These are phyloP conservation scores for Brachionus sp. DNA, from an alignment of 1,140 invertebrate species.

Conservation along the genomic window DNA sequence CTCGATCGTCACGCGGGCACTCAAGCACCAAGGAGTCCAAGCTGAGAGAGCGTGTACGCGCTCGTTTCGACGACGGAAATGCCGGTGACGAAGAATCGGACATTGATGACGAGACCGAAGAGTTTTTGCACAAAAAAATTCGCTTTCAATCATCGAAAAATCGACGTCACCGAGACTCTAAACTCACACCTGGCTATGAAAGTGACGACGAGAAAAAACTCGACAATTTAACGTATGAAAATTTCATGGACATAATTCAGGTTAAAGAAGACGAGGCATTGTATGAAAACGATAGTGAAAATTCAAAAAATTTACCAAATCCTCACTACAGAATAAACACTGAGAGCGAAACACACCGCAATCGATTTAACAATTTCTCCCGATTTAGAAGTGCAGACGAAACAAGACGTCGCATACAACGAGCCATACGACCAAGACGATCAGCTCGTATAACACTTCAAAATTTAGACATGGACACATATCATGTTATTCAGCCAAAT, in stretches of 20 bases:
- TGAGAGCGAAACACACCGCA: not conserved
- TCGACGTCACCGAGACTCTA: not conserved
- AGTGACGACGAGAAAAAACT: not conserved
- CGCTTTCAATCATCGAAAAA: not conserved
- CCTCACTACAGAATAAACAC: not conserved
- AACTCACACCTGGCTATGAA: not conserved
- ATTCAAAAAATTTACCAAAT: slow-evolving; percentile 7
- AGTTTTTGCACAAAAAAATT: slow-evolving; percentile 25
- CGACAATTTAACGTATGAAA: slow-evolving; percentile 4
- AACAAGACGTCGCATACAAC: not conserved
- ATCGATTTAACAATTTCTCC: not conserved
- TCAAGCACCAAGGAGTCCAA: not conserved
- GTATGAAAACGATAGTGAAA: slow-evolving; percentile 28
- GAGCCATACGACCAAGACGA: not conserved
- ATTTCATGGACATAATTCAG: slow-evolving; percentile 33
- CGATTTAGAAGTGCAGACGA: slow-evolving; percentile 1
- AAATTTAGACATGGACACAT: not conserved
- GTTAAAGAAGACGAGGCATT: not conserved
- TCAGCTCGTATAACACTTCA: not conserved
- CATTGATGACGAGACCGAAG: not conserved
- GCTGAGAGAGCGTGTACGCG: not conserved
- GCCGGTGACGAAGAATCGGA: not conserved
- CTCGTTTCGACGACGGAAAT: not conserved
- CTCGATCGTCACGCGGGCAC: not conserved
- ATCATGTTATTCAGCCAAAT: slow-evolving; percentile 9